Evolutionary conservation across 2,113 vertebrate genomes (phyloP).

Genomic region (Motacilla tschutschensis): DNA sequence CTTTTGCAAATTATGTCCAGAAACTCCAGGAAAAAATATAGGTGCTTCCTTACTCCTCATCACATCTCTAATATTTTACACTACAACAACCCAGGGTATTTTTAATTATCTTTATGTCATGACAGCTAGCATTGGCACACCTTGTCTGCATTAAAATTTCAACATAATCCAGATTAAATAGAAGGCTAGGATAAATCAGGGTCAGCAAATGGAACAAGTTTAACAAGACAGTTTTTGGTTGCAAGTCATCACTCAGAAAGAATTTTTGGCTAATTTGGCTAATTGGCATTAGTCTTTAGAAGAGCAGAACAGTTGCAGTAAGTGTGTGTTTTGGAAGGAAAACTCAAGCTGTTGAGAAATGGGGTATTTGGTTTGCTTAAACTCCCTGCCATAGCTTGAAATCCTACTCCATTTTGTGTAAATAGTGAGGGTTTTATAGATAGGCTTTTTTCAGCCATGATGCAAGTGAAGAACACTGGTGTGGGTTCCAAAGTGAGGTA

Average conservation of each 20-base stretch:
- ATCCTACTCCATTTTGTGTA: not conserved
- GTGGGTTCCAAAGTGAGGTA: conserved; percentile 28
- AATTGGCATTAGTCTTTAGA: not conserved
- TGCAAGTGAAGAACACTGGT: not conserved
- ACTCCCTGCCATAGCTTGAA: not conserved
- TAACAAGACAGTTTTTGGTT: not conserved
- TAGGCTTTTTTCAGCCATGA: conserved; percentile 1
- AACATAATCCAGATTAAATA: not conserved
- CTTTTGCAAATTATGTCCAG: not conserved
- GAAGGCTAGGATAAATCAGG: not conserved
- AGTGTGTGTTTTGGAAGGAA: not conserved
- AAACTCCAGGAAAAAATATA: not conserved
- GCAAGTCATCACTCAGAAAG: not conserved
- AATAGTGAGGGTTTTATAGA: not conserved
- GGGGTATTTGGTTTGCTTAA: not conserved
- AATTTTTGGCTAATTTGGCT: not conserved
- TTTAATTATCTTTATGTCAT: not conserved
- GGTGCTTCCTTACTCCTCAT: not conserved
- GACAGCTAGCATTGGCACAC: not conserved
- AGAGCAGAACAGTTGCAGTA: not conserved
- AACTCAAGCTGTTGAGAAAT: not conserved
- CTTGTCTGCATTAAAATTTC: not conserved
- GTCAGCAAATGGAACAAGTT: not conserved
- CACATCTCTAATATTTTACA: not conserved
- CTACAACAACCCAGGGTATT: not conserved